Evolutionary conservation across 2,113 vertebrate species (phyloP).

Genomic region (Sylvietta virens): DNA sequence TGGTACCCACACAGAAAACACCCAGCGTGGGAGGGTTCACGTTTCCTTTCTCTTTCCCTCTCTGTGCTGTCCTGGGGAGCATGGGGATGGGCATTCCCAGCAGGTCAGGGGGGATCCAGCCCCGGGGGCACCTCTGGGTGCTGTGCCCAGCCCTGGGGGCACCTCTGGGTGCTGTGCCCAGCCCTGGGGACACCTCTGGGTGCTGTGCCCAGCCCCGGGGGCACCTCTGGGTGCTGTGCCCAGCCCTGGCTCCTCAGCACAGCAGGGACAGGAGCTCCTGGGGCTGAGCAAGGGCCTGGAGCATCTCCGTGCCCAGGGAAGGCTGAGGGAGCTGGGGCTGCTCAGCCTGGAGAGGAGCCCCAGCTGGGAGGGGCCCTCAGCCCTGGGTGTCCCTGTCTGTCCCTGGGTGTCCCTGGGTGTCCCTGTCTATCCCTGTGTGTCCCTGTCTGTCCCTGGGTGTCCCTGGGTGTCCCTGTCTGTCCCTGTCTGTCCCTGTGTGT

Average conservation of each 20-base stretch:
- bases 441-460: no score
- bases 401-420: no score
- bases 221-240: neutral
- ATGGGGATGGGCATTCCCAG: neutral
- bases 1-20: neutral
- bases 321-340: neutral
- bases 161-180: neutral
- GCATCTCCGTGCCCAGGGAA: neutral
- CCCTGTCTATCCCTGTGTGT: neutral
- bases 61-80: rapidly evolving
- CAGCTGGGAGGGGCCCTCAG: neutral
- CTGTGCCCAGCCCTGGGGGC: neutral
- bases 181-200: neutral
- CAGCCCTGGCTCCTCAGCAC: neutral
- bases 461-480: no score
- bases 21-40: rapidly evolving
- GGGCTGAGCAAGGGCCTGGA: neutral
- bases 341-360: neutral
- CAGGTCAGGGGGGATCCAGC: neutral
- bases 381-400: neutral
- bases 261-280: neutral
- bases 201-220: neutral
- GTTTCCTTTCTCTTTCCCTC: neutral
- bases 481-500: no score
- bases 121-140: neutral